Evolutionary conservation across 2,113 vertebrate species (phyloP), one percentile per base, ranked within the genome.

Genomic region (Micronycteris hirsuta): DNA sequence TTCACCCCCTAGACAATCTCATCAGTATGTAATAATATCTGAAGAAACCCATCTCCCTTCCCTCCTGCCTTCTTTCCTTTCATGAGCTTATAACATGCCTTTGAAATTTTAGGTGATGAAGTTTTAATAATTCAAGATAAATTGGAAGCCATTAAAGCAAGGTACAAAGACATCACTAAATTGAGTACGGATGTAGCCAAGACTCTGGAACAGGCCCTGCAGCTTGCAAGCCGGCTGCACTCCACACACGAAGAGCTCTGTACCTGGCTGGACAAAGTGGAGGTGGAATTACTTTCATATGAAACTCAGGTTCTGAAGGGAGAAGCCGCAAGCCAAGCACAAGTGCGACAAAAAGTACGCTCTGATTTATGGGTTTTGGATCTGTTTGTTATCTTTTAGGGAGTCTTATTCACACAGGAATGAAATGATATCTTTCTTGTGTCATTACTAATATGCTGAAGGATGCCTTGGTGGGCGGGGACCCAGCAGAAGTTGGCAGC

Each of bases 61-160:
- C 54, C 1, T 16, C 28, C n/a, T 31, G 6, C 3, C 17, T n/a
- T n/a, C 67, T 63, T 63, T 67, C 15, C 63, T 70, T 96, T 92
- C 2, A 22, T 38, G 90, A 93, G 45, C 96, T 61, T 96, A 36
- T 97, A 95, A 98, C 19, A n/a, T 93, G 19, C 36, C 31, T 97
- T 98, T 98, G 81, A 80, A 97, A 92, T 97, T 98, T 91, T 97
- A 99, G 99, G 99, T 96, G 99, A 99, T 95, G 99, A 99, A 98
- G 99, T 99, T 96, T 97, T 99, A 90, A 98, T 99, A 83, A 99
- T 99, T 98, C 99, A 99, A 98, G 99, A 99, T 96, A 99, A 99
- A 97, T 98, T 99, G 96, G 99, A 99, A 92, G 99, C 99, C 94
- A 99, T 99, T 97, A 99, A 99, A 98, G 97, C 98, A 0, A 99